phyloP scores from a whole-genome alignment of 2,113 vertebrate genomes.

The Macaca nemestrina region DNA sequence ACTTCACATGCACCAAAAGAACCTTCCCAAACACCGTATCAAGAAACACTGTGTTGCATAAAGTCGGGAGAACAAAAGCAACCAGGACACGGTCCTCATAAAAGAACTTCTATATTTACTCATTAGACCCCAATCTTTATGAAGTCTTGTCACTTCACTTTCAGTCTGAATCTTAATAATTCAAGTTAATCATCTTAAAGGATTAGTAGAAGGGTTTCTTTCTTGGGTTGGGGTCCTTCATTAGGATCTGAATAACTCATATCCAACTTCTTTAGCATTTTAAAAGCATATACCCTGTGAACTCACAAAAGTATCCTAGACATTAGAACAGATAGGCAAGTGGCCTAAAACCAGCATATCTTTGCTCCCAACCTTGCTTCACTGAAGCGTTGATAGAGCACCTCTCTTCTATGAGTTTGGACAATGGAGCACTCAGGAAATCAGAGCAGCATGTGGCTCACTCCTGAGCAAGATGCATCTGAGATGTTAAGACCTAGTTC shows the following conservation, averaged over 20 bases:
- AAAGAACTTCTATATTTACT: not conserved
- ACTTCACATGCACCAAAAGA: not conserved
- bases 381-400: not conserved
- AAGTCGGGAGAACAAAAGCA: not conserved
- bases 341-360: not conserved
- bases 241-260: not conserved
- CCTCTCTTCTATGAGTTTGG: not conserved
- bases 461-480: not conserved
- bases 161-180: not conserved
- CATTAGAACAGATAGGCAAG: not conserved
- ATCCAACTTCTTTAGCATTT: not conserved
- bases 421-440: not conserved
- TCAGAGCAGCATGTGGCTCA: slow-evolving; percentile 44
- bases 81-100: not conserved
- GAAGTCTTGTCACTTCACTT: not conserved
- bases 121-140: not conserved
- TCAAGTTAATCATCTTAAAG: not conserved
- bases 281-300: not conserved
- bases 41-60: not conserved
- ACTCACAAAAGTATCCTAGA: not conserved
- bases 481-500: not conserved
- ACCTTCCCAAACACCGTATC: not conserved
- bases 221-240: not conserved
- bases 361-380: not conserved
- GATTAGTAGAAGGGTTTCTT: not conserved